phyloP scores from a whole-genome alignment of 1,140 invertebrate genomes.

The Globodera rostochiensis region DNA sequence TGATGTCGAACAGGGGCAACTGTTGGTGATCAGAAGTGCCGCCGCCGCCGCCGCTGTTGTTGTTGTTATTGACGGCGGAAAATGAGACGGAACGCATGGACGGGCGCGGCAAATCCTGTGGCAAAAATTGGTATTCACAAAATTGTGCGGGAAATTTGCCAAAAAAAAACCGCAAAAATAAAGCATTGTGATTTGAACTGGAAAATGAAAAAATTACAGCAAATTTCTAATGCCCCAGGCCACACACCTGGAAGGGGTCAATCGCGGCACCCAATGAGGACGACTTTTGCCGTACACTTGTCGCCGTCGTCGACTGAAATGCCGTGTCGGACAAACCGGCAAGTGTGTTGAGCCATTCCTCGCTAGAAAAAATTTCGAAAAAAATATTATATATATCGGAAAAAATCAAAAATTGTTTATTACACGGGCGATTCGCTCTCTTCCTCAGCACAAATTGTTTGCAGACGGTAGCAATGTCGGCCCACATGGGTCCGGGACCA shows the following conservation, averaged over 20 bases:
- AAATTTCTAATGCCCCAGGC: background rate
- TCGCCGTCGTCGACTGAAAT: background rate
- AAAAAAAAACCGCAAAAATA: too few relatives aligned
- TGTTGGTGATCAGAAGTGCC: background rate
- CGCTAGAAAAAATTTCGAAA: background rate
- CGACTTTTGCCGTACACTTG: slow-evolving; percentile 12
- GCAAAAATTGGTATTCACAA: too few relatives aligned
- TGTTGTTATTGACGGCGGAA: background rate
- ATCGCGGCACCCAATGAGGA: slow-evolving; percentile 2
- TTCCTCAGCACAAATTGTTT: slow-evolving; percentile 7
- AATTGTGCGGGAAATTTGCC: too few relatives aligned
- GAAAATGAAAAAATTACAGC: background rate
- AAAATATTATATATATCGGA: background rate
- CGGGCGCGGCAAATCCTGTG: slow-evolving; percentile 11
- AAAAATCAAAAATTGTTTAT: background rate
- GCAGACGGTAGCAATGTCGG: slow-evolving; percentile 42
- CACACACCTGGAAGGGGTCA: slow-evolving; percentile 19
- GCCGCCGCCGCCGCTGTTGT: background rate
- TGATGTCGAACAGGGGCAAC: slow-evolving; percentile 15
- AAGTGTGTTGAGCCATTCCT: slow-evolving; percentile 28
- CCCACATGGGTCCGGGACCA: slow-evolving; percentile 46
- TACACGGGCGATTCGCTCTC: slow-evolving; percentile 3
- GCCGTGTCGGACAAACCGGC: background rate
- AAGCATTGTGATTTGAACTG: background rate
- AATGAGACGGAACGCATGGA: background rate